Evolutionary conservation across 2,797 vertebrate species (phyloP), one percentile per base, ranked within the genome.

Genomic region (Hemitrygon akajei): DNA sequence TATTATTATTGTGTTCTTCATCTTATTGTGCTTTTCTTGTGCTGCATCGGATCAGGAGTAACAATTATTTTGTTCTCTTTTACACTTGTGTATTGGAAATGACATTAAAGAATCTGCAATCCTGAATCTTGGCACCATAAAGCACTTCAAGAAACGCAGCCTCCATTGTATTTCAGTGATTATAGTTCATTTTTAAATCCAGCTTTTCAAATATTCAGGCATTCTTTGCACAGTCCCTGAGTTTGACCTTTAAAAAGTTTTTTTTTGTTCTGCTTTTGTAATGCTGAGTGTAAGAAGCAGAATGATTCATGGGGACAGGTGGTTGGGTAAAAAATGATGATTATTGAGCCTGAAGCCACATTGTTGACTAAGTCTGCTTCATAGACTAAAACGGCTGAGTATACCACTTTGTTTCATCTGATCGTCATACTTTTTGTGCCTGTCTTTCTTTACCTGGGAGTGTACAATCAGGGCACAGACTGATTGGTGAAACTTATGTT

Each of bases 261-360:
- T 58, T 34, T 84, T 27, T 84, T 37, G 60, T 89, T 89, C 34
- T 66, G 86, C n/a, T 89, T 89, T 25, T 89, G 63, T 89, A 66
- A 89, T 89, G 18, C 86, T 69, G 86, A n/a, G 86, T 89, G 86
- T 37, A 89, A 69, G 63, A 58, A 20, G 18, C 69, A 89, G 86
- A 37, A 89, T 89, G 86, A 89, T 89, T 89, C 60, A 89, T 89
- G n/a, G 86, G 63, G 60, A 75, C 86, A 89, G 86, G 86, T 89
- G 86, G 86, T 89, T 37, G 20, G 63, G n/a, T 63, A 37, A 16
- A 89, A 69, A 89, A 69, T 89, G 60, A 89, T 89, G 34, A 34
- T 89, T 89, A 89, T 89, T 89, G 60, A 25, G 86, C 86, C 86
- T 89, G 86, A 89, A 63, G 86, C 86, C 63, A 63, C 7, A 27